Conservation (phyloP, 2,888 invertebrate species). For the Baronia brevicornis region DNA sequence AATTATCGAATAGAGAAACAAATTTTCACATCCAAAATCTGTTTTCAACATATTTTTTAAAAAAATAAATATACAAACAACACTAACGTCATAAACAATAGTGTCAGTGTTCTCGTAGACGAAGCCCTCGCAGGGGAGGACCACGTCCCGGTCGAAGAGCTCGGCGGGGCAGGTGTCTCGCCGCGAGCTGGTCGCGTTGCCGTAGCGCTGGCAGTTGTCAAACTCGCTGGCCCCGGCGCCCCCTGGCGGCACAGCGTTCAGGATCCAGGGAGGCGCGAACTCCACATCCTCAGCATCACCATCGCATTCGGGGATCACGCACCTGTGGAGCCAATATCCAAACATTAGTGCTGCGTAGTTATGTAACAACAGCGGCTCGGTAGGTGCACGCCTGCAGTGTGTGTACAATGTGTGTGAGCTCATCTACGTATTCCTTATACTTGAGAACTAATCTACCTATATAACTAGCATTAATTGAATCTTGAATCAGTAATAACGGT, state of each 20-base stretch:
- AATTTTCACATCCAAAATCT: not conserved
- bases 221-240: slow-evolving; percentile 29
- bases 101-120: slow-evolving; percentile 45
- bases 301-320: slow-evolving; percentile 46
- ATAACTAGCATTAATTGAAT: too few relatives aligned
- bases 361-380: too few relatives aligned
- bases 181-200: slow-evolving; percentile 13
- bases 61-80: slow-evolving; percentile 1
- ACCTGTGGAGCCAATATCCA: slow-evolving; percentile 26
- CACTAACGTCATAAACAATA: slow-evolving; percentile 56
- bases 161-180: slow-evolving; percentile 33
- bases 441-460: too few relatives aligned
- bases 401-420: not conserved
- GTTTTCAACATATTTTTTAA: too few relatives aligned
- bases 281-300: slow-evolving; percentile 22
- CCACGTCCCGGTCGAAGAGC: slow-evolving; percentile 33
- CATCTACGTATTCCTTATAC: too few relatives aligned
- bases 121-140: slow-evolving; percentile 34
- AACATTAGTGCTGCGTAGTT: not conserved
- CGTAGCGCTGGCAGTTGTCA: slow-evolving; percentile 63
- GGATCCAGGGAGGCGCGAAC: slow-evolving; percentile 58
- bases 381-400: too few relatives aligned
- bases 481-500: too few relatives aligned
- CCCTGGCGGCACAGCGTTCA: slow-evolving; percentile 59
- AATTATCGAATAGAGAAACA: too few relatives aligned